Evolutionary conservation across 2,888 invertebrate genomes (phyloP), one percentile per base, ranked within the genome.

Genomic region (Bellardia pandia): DNA sequence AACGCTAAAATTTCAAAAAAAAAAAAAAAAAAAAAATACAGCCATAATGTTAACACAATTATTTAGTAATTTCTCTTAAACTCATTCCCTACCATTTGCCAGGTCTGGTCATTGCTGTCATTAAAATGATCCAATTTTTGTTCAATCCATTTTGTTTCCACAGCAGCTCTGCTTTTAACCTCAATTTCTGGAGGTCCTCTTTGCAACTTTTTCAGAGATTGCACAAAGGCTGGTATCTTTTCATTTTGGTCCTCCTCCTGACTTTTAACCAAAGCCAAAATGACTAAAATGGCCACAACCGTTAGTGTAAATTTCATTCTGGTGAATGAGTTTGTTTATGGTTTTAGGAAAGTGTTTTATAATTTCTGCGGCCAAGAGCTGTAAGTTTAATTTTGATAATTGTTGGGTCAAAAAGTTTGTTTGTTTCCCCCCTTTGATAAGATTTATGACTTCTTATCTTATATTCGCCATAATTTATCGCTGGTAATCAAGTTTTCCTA

Each of bases 101-200:
- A 96, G 0, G 94, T 95, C 5, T 93, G 93, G 48, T 92, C 92
- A 86, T 95, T 95, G 64, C 93, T 94, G 0, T 86, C 89, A 91
- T 96, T 95, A 89, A 95, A 96, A 90, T 96, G 95, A 91, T 96
- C 95, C 5, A 96, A 88, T 1, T 95, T 94, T 93, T 96, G 95
- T 2, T 92, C 90, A 68, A 95, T 94, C 94, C 94, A 95, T 86
- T 90, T 91, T 7, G 80, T 86, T 16, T 30, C 33, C 5, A 82
- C 51, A 7, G 23, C 48, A 4, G 71, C 85, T 9, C 79, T 79
- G 8, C 3, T n/a, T 0, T 45, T 9, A 1, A 30, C 3, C 11
- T 60, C 33, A 3, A 45, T 2, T 5, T 64, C 16, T 0, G 88
- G 88, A 69, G 88, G 88, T 16, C 79, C 88, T 30, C 86, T 71